phyloP scores from a whole-genome alignment of 2,797 vertebrate species.

The Lutra lutra region DNA sequence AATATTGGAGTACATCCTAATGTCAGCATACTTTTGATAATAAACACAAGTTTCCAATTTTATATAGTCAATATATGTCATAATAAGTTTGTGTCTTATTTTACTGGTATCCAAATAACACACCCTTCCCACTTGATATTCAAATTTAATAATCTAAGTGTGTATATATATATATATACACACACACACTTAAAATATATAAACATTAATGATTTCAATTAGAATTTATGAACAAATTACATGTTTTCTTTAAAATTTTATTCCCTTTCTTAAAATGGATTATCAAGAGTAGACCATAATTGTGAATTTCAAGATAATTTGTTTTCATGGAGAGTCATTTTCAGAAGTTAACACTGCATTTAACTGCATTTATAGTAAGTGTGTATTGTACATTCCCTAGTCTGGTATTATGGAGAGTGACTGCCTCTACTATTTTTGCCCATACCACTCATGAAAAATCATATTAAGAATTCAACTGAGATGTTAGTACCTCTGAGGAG shows the following conservation, averaged over 20 bases:
- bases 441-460: background rate
- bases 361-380: background rate
- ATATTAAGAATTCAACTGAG: background rate
- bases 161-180: background rate
- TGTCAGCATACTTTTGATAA: constrained; percentile 6
- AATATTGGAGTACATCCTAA: background rate
- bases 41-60: background rate
- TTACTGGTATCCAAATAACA: constrained; percentile 7
- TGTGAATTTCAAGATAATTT: background rate
- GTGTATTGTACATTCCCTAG: background rate
- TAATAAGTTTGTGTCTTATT: background rate
- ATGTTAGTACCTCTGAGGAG: background rate
- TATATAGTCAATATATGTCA: background rate
- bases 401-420: background rate
- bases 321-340: constrained; percentile 56
- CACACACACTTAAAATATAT: background rate
- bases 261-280: background rate
- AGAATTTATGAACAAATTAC: background rate
- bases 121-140: background rate
- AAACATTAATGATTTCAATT: background rate
- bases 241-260: background rate
- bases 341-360: background rate
- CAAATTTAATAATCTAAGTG: background rate
- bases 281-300: background rate
- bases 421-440: background rate